These are phyloP conservation scores for Albula glossodonta DNA, from an alignment of 2,113 vertebrate species.

Conservation along the genomic window DNA sequence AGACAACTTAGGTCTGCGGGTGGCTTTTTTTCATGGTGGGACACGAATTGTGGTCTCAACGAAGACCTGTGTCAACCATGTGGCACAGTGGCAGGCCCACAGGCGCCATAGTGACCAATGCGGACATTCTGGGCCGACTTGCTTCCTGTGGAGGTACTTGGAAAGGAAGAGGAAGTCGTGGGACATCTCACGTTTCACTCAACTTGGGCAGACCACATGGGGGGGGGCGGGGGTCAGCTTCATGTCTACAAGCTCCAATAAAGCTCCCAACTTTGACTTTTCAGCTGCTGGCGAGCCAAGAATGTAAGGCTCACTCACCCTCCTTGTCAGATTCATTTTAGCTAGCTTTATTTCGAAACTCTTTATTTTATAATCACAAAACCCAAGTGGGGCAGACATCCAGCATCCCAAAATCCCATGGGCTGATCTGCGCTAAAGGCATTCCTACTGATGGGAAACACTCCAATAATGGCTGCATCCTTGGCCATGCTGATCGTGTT, in stretches of 20 bases:
- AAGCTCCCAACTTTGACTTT: background rate
- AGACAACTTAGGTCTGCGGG: background rate
- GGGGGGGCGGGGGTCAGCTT: background rate
- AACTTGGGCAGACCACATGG: constrained; percentile 21
- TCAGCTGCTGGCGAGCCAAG: constrained; percentile 23
- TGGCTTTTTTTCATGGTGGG: background rate
- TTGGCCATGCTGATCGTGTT: constrained; percentile 29
- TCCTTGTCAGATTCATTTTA: constrained; percentile 59
- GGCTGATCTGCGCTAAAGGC: constrained; percentile 52
- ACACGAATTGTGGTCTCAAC: background rate
- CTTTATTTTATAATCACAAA: constrained; percentile 68
- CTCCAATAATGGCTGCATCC: constrained; percentile 31
- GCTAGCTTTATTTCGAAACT: constrained; percentile 69
- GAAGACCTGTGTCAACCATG: background rate
- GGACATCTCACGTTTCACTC: constrained; percentile 33
- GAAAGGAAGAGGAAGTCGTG: constrained; percentile 41
- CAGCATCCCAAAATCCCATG: constrained; percentile 61
- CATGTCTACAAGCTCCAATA: background rate
- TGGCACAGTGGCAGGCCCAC: background rate
- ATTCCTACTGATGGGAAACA: constrained; percentile 36
- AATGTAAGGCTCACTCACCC: constrained; percentile 30
- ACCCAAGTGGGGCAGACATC: constrained; percentile 57
- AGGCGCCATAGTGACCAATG: constrained; percentile 7
- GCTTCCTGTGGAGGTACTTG: constrained; percentile 40
- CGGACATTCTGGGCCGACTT: constrained; percentile 33